Base-by-base conservation (phyloP, 2,113 vertebrate species). In the Osmerus mordax region DNA sequence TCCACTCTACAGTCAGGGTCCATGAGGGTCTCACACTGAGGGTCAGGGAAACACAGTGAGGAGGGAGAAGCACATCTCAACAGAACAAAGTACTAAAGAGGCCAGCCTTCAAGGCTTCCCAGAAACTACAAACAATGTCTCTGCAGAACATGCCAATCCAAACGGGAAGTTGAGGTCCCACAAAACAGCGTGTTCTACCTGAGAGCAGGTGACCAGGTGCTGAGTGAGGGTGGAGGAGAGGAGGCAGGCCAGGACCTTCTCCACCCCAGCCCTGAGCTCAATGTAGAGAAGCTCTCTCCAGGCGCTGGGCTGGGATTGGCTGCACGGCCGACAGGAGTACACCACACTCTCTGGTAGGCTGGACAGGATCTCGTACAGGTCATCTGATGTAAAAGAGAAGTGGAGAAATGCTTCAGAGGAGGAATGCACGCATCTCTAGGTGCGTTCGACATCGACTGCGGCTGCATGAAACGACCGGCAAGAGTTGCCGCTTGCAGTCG, bases 341-440 rank as follows among this genome's bases (percentile, higher is more conserved):
- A 96, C 93, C 7, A 97, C 94, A 2, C 94, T 96, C 83, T 96
- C 95, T 1, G 95, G 95, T 23, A 97, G 80, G 79, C 93, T 96
- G 18, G 95, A 97, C 77, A 97, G 88, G 88, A 96, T 95, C 91
- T 97, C 95, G 16, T 97, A 97, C 71, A 95, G 91, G 83, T 97
- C 95, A 74, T 96, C 95, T 97, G 83, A 5, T 23, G n/a, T 14
- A 67, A 8, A 41, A 71, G 52, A 52, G 67, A 15, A 59, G 11
- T 66, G 52, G 0, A 41, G 32, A 36, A 12, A 16, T 18, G 14
- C 4, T 9, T 15, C 23, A 19, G 52, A 62, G 12, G 29, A 6
- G 58, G 19, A 66, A 71, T 4, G 4, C 15, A 0, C 54, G 61
- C 25, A 28, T 28, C 25, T 28, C 25, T 28, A 28, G 25, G 25